Conservation (phyloP, 1,140 invertebrate genomes). For the Luehdorfia chinensis region DNA sequence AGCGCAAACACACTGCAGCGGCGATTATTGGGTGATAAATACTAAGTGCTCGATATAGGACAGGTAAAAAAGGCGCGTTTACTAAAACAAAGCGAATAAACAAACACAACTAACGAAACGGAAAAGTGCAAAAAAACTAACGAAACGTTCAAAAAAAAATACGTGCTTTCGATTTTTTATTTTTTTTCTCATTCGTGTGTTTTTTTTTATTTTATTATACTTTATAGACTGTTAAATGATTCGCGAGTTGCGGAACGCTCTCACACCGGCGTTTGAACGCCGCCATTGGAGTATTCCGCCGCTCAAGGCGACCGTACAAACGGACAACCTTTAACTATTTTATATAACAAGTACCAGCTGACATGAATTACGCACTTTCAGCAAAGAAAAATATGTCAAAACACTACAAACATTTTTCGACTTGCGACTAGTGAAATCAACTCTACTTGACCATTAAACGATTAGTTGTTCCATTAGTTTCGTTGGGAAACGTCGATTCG, state of each 20-base stretch:
- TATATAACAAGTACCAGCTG: constrained; percentile 69
- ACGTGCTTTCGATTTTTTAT: constrained; percentile 7
- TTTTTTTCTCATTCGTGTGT: constrained; percentile 5
- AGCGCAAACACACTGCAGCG: too few species aligned
- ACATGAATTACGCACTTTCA: constrained; percentile 79
- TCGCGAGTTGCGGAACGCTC: constrained; percentile 55
- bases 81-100: constrained; percentile 14
- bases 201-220: constrained; percentile 17
- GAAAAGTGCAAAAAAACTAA: background rate
- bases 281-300: constrained; percentile 62
- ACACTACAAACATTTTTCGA: constrained; percentile 76
- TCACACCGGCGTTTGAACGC: constrained; percentile 35
- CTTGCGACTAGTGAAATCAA: constrained; percentile 78
- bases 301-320: constrained; percentile 31
- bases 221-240: constrained; percentile 59
- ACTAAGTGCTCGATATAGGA: too few species aligned
- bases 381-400: constrained; percentile 79
- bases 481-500: constrained; percentile 60
- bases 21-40: too few species aligned
- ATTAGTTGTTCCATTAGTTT: constrained; percentile 54
- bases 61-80: too few species aligned
- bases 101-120: background rate
- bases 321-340: constrained; percentile 32
- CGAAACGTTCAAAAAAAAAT: background rate
- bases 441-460: constrained; percentile 75